These are phyloP conservation scores for Tangara arthus DNA, from an alignment of 2,797 vertebrate species.

Conservation along the genomic window DNA sequence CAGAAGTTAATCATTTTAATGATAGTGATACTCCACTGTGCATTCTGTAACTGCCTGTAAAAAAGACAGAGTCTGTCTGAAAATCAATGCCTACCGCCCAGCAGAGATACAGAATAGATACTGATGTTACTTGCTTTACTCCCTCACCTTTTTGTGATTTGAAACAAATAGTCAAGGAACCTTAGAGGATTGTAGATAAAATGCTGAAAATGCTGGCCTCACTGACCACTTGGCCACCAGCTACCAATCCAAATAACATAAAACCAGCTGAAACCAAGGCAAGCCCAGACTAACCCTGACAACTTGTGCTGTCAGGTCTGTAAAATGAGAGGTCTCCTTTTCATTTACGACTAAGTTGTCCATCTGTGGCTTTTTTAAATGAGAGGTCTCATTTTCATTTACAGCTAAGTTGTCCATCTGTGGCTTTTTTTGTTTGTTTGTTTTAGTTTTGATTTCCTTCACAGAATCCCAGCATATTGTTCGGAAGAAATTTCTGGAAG, in stretches of 20 bases:
- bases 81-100: not conserved
- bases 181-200: not conserved
- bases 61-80: not conserved
- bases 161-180: not conserved
- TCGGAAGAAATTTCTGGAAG: not conserved
- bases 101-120: not conserved
- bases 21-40: not conserved
- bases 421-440: not conserved
- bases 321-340: not conserved
- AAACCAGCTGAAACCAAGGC: not conserved
- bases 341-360: not conserved
- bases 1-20: not conserved
- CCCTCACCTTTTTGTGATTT: not conserved
- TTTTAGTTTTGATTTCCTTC: not conserved
- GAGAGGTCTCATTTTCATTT: not conserved
- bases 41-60: not conserved
- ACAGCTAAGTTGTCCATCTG: accelerated
- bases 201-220: not conserved
- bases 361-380: accelerated
- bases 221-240: not conserved
- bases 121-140: not conserved
- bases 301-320: not conserved
- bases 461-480: not conserved
- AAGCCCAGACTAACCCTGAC: not conserved
- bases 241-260: not conserved